Percentiles rank a stretch among this genome's conserved stretches.
These are phyloP conservation scores for Ramphastos sulfuratus DNA, from an alignment of 2,113 vertebrate species.

Conservation along the genomic window DNA sequence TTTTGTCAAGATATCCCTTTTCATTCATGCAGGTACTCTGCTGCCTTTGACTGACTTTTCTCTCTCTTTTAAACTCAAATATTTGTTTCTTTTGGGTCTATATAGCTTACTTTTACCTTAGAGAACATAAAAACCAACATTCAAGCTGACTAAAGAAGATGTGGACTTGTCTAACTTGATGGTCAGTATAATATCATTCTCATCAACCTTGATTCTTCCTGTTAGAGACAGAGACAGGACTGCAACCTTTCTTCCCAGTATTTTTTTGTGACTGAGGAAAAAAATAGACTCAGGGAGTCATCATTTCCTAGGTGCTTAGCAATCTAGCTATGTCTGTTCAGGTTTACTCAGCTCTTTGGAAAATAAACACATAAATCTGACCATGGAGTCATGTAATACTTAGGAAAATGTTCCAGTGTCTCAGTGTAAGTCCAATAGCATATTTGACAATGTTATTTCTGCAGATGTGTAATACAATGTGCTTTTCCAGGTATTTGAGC, in stretches of 20 bases:
- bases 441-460: neutral
- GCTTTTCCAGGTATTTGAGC: neutral
- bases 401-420: neutral
- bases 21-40: neutral
- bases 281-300: neutral
- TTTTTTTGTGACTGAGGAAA: neutral
- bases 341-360: constrained; percentile 7
- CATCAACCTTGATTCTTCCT: neutral
- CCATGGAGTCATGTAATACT: neutral
- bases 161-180: neutral
- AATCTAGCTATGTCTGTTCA: neutral
- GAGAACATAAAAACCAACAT: neutral
- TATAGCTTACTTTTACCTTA: neutral
- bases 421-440: neutral
- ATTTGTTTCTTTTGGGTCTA: neutral
- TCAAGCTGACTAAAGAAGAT: neutral
- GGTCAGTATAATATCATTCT: neutral
- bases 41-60: neutral
- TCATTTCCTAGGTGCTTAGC: neutral
- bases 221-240: neutral
- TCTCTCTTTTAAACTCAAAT: neutral
- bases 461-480: neutral
- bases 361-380: constrained; percentile 11
- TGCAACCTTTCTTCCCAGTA: neutral
- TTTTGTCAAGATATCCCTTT: neutral